Percentiles rank a stretch among this genome's conserved stretches.
phyloP scores from a whole-genome alignment of 2,888 invertebrate genomes.

The Yponomeuta malinellus region DNA sequence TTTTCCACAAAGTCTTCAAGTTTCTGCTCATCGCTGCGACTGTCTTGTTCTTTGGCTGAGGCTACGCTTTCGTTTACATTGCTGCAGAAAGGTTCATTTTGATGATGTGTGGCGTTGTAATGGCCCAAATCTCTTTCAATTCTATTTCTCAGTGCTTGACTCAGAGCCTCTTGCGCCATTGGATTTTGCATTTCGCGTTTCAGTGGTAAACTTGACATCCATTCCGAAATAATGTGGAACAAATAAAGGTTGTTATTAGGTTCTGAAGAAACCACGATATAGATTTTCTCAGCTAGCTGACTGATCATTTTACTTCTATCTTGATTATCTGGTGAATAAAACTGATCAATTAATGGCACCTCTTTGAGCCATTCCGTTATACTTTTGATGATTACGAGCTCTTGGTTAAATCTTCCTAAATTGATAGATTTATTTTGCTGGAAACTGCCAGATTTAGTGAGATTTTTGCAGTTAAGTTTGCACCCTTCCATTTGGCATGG shows the following conservation, averaged over 20 bases:
- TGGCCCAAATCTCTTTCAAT: neutral
- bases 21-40: neutral
- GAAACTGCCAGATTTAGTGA: neutral
- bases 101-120: neutral
- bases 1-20: neutral
- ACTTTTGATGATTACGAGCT: slow-evolving; percentile 30
- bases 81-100: neutral
- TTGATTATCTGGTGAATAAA: slow-evolving; percentile 34
- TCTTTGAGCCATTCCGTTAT: slow-evolving; percentile 52
- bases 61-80: neutral
- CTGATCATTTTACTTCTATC: slow-evolving; percentile 39
- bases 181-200: neutral
- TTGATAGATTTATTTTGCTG: neutral
- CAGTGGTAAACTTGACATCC: neutral
- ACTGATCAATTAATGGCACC: slow-evolving; percentile 35
- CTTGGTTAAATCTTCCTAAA: neutral
- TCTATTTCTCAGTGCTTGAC: neutral
- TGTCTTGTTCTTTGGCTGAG: neutral
- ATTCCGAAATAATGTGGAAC: neutral
- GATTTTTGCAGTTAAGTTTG: neutral
- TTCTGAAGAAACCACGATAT: neutral
- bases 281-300: slow-evolving; percentile 35
- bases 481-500: neutral
- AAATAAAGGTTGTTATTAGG: neutral
- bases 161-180: neutral